Percentiles rank a stretch among this genome's conserved stretches.
These are phyloP conservation scores for Myopa testacea DNA, from an alignment of 2,888 invertebrate species.

Conservation along the genomic window DNA sequence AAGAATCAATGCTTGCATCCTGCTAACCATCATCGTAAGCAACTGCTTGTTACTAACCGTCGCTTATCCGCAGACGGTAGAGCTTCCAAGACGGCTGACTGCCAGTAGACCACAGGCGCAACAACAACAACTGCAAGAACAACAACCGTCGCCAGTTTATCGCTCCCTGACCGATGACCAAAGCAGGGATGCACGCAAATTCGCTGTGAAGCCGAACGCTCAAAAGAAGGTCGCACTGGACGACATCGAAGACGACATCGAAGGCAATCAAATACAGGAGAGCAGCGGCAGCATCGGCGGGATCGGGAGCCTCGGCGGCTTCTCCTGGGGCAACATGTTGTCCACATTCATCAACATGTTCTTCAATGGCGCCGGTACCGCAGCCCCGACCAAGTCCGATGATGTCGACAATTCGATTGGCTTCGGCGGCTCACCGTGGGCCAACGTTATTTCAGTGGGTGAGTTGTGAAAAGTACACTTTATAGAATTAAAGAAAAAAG, in stretches of 20 bases:
- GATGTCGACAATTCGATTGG: conserved; percentile 75
- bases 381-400: conserved; percentile 83
- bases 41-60: conserved; percentile 76
- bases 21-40: conserved; percentile 77
- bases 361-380: conserved; percentile 74
- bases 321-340: conserved; percentile 90
- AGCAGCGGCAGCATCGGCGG: conserved; percentile 67
- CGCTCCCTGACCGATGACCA: conserved; percentile 45
- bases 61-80: conserved; percentile 74
- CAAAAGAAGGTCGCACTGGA: conserved; percentile 88
- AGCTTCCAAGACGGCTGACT: conserved; percentile 56
- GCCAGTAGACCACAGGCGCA: background rate
- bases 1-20: conserved; percentile 76
- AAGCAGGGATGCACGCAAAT: conserved; percentile 73
- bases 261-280: conserved; percentile 82
- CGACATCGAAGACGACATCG: conserved; percentile 83
- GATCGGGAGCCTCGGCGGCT: conserved; percentile 75
- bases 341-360: conserved; percentile 90
- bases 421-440: conserved; percentile 85
- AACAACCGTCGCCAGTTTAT: conserved; percentile 53
- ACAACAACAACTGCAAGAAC: conserved; percentile 34
- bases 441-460: conserved; percentile 85
- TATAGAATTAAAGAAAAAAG: background rate
- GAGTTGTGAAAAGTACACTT: conserved; percentile 29
- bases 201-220: conserved; percentile 89